Conservation (phyloP, 2,888 invertebrate species). For the Hydropsyche betteni region DNA sequence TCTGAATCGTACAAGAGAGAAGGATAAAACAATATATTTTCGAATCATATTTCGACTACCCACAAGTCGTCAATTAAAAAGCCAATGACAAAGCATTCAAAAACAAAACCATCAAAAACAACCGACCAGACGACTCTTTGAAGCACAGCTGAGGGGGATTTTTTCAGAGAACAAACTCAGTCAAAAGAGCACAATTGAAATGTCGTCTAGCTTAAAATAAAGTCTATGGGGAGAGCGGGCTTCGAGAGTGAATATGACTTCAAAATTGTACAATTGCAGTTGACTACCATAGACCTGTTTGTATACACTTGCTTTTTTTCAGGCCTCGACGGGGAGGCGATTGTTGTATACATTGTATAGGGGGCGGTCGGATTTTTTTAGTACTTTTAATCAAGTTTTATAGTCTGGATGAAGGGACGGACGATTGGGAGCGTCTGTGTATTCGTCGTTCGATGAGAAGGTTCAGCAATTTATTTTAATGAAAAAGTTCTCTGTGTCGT, state of each 20-base stretch:
- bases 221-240: background rate
- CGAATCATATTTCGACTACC: too few species aligned
- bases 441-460: conserved; percentile 22
- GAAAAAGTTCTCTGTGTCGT: conserved; percentile 21
- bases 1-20: background rate
- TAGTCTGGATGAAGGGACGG: conserved; percentile 32
- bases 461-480: conserved; percentile 34
- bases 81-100: too few species aligned
- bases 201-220: background rate
- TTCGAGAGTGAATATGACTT: conserved; percentile 7
- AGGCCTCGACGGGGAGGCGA: background rate
- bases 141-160: background rate
- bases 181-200: conserved; percentile 19
- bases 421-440: conserved; percentile 39
- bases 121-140: background rate
- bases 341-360: background rate
- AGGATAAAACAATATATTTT: too few species aligned
- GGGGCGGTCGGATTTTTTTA: conserved; percentile 27
- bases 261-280: background rate
- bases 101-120: too few species aligned
- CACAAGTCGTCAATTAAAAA: too few species aligned
- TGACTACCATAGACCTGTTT: background rate
- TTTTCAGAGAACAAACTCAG: conserved; percentile 7
- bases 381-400: conserved; percentile 50
- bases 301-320: conserved; percentile 11